Percentiles rank a stretch among this genome's conserved stretches.
These are phyloP conservation scores for Neomorphus geoffroyi DNA, from an alignment of 2,797 vertebrate genomes.

Conservation along the genomic window DNA sequence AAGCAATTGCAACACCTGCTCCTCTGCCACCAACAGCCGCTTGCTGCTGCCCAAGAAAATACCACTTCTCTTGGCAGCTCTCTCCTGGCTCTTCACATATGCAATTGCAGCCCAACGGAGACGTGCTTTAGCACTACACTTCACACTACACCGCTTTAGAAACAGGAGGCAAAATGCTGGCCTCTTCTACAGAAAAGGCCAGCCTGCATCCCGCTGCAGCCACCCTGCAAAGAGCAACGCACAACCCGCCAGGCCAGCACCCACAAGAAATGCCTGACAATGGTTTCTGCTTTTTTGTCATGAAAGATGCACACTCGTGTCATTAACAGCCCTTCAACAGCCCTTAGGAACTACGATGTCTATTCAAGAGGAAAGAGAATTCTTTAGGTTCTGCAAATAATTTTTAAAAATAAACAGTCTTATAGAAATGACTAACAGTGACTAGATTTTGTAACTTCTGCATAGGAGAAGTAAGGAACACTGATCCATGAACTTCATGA, in stretches of 20 bases:
- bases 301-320: fast-evolving
- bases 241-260: neutral
- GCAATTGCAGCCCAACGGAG: neutral
- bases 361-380: neutral
- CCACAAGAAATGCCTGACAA: fast-evolving
- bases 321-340: neutral
- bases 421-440: neutral
- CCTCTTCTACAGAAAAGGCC: neutral
- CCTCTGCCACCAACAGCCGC: neutral
- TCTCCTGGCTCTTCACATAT: fast-evolving
- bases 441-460: neutral
- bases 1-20: neutral
- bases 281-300: neutral
- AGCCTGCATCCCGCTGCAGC: neutral
- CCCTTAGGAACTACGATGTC: fast-evolving
- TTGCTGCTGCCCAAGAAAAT: neutral
- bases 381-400: neutral
- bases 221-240: too few relatives aligned
- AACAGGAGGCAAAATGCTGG: fast-evolving
- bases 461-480: neutral
- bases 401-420: neutral
- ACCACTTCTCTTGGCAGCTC: neutral
- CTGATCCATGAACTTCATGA: neutral
- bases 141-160: neutral
- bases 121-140: fast-evolving